A percentile compares a stretch with the other conserved stretches of the same genome.
Evolutionary conservation across 2,113 vertebrate species (phyloP).

Genomic region (Actinemys pallida): DNA sequence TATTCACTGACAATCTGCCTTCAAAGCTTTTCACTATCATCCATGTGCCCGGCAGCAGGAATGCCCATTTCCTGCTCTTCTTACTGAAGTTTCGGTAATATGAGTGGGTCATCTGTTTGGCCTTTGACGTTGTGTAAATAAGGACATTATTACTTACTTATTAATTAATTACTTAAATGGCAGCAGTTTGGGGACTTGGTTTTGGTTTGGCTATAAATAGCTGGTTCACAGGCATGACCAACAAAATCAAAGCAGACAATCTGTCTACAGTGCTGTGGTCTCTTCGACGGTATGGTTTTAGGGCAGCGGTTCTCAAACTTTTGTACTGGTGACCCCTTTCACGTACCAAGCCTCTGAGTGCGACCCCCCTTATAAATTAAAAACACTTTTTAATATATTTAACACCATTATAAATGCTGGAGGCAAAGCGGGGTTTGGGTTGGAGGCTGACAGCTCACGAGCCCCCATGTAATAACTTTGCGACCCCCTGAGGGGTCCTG

Average conservation of each 20-base stretch:
- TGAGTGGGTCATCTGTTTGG: too few relatives aligned
- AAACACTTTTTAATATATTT: too few relatives aligned
- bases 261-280: fast-evolving
- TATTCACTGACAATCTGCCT: background rate
- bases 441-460: too few relatives aligned
- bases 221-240: background rate
- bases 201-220: background rate
- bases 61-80: background rate
- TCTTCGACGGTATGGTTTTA: fast-evolving
- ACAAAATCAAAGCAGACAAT: background rate
- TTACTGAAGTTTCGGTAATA: background rate
- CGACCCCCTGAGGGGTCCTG: too few relatives aligned
- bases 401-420: too few relatives aligned
- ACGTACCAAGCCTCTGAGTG: too few relatives aligned
- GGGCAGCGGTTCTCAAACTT: too few relatives aligned
- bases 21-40: background rate
- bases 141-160: background rate
- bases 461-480: too few relatives aligned
- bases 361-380: too few relatives aligned
- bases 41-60: background rate
- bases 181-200: background rate
- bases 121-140: background rate
- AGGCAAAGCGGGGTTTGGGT: too few relatives aligned
- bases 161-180: background rate
- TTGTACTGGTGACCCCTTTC: too few relatives aligned